Base-by-base conservation (phyloP, 2,797 vertebrate species). In the Clamator glandarius region DNA sequence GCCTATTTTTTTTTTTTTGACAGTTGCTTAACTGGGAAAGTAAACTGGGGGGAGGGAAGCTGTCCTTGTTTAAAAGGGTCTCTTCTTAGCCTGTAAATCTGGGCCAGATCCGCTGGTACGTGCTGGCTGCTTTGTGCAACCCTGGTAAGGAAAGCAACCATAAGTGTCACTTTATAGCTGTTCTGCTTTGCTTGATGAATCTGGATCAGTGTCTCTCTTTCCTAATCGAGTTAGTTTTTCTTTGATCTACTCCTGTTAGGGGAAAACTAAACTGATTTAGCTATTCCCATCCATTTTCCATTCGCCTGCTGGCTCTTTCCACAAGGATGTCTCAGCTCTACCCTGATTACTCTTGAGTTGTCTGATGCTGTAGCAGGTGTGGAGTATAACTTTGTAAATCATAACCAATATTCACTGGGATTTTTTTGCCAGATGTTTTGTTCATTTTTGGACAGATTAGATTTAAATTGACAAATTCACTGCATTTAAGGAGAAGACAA, bases 181-280 rank as follows among this genome's bases (percentile, higher is more conserved):
- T 51, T 87, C 57, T 88, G 87, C 51, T 87, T 89, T 89, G 66
- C 87, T 77, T 5, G 4, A 33, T 78, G 54, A 55, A 72, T 94
- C 92, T 91, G 91, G 62, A 91, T 90, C 92, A 81, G 64, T 84
- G 72, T 84, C 55, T 90, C 17, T 74, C 83, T 81, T 31, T 92
- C 62, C 58, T 95, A 89, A 95, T 91, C 39, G 5, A 26, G 76
- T 87, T 95, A 69, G 33, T 76, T 95, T 84, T 50, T 84, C 68
- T 95, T 83, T 92, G 92, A 89, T 93, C 93, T 81, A 9, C 39
- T 20, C 36, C 46, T 87, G 28, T 89, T 80, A 87, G 51, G 33
- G 74, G 86, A 85, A 95, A 83, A 31, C 29, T 90, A 70, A 93
- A 89, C 87, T 54, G 75, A 87, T 94, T 94, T 83, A 90, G 75